Conservation (phyloP, 1,140 invertebrate genomes). For the Drosophila albomicans region DNA sequence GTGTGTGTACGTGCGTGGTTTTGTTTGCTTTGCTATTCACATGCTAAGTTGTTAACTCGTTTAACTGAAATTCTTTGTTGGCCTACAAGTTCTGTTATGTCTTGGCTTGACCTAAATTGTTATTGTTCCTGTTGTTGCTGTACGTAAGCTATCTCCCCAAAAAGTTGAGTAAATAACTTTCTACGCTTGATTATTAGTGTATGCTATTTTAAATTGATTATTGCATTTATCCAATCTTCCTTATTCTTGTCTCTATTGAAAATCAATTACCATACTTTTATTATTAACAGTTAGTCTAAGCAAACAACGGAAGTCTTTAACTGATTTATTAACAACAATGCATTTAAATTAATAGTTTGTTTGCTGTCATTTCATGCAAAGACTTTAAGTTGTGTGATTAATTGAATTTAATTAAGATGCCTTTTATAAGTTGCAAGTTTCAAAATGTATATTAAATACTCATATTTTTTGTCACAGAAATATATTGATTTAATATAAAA, state of each 20-base stretch:
- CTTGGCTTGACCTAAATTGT: slow-evolving; percentile 74
- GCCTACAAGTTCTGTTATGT: slow-evolving; percentile 74
- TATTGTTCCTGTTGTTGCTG: slow-evolving; percentile 26
- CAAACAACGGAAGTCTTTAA: no score
- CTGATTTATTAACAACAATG: no score
- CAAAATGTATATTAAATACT: no score
- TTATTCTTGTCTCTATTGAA: not conserved
- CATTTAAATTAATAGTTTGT: no score
- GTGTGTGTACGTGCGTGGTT: slow-evolving; percentile 30
- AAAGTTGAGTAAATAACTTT: slow-evolving; percentile 31
- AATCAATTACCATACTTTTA: not conserved
- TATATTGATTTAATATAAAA: no score
- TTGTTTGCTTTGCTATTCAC: slow-evolving; percentile 72
- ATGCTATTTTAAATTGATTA: slow-evolving; percentile 14
- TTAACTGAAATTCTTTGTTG: slow-evolving; percentile 59
- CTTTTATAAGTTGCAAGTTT: no score
- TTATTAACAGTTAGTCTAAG: not conserved
- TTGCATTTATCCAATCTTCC: not conserved
- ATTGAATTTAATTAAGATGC: no score
- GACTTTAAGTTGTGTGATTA: no score
- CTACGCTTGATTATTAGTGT: slow-evolving; percentile 33
- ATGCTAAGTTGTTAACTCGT: slow-evolving; percentile 82
- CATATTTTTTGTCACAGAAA: no score
- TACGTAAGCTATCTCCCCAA: not conserved
- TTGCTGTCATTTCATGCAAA: no score